phyloP scores from a whole-genome alignment of 1,140 invertebrate species.

The Tribolium castaneum region DNA sequence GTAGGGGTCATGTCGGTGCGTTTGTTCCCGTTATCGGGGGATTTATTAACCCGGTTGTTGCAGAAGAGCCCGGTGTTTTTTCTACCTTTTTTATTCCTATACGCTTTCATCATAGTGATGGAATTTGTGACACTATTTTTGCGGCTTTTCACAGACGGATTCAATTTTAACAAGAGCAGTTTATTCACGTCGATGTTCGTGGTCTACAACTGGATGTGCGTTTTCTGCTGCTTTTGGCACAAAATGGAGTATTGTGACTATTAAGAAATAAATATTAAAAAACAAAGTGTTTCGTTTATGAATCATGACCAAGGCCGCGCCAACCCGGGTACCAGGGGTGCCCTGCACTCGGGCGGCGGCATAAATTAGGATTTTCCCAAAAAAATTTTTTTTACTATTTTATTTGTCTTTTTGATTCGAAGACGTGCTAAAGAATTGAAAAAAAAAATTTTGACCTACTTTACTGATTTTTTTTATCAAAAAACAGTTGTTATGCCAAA shows the following conservation, averaged over 20 bases:
- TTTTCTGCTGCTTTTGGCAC: constrained; percentile 56
- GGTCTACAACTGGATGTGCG: constrained; percentile 57
- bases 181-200: constrained; percentile 55
- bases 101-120: constrained; percentile 55
- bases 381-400: no score
- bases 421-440: no score
- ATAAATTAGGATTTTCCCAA: no score
- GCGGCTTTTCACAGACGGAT: constrained; percentile 51
- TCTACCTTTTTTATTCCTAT: constrained; percentile 55
- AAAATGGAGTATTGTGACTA: constrained; percentile 54
- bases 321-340: no score
- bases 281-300: neutral
- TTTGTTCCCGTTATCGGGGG: neutral
- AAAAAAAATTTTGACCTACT: no score
- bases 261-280: constrained; percentile 41
- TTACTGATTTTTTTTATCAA: no score
- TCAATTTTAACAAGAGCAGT: constrained; percentile 51
- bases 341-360: no score
- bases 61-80: constrained; percentile 57
- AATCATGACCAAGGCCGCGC: no score
- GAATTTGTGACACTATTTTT: constrained; percentile 55
- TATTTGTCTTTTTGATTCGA: no score
- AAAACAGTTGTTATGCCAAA: no score
- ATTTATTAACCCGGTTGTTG: constrained; percentile 35
- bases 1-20: constrained; percentile 56